Evolutionary conservation across 2,113 vertebrate genomes (phyloP).

Genomic region (Penelope pileata): DNA sequence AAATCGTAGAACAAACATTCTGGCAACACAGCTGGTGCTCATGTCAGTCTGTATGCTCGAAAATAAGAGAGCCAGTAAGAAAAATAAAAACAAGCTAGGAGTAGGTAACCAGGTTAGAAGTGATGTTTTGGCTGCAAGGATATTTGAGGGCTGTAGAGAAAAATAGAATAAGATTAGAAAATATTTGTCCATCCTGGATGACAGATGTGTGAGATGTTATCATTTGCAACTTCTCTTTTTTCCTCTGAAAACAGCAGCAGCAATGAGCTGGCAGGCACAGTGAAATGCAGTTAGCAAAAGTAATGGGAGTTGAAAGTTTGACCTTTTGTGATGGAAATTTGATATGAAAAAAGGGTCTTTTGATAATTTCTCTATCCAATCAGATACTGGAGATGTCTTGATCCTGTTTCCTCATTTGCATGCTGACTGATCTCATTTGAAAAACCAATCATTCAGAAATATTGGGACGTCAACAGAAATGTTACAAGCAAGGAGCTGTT

Average conservation of each 20-base stretch:
- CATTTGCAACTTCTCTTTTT: conserved; percentile 3
- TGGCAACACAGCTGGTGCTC: neutral
- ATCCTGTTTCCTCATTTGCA: conserved; percentile 82
- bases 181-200: neutral
- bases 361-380: conserved; percentile 83
- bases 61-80: neutral
- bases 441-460: conserved; percentile 74
- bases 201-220: conserved; percentile 28
- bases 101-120: conserved; percentile 7
- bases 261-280: conserved; percentile 23
- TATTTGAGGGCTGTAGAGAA: conserved; percentile 6
- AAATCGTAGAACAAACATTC: neutral
- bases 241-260: conserved; percentile 2
- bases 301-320: conserved; percentile 52
- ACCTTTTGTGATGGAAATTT: conserved; percentile 85
- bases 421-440: conserved; percentile 82
- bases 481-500: conserved; percentile 39
- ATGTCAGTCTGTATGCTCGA: neutral
- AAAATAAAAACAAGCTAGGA: neutral
- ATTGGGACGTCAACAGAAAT: neutral
- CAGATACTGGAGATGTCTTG: conserved; percentile 79
- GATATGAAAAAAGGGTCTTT: conserved; percentile 77
- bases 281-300: conserved; percentile 57
- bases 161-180: conserved; percentile 18
- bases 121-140: conserved; percentile 29